phyloP scores from a whole-genome alignment of 2,113 vertebrate genomes.

The Prietella phreatophila region DNA sequence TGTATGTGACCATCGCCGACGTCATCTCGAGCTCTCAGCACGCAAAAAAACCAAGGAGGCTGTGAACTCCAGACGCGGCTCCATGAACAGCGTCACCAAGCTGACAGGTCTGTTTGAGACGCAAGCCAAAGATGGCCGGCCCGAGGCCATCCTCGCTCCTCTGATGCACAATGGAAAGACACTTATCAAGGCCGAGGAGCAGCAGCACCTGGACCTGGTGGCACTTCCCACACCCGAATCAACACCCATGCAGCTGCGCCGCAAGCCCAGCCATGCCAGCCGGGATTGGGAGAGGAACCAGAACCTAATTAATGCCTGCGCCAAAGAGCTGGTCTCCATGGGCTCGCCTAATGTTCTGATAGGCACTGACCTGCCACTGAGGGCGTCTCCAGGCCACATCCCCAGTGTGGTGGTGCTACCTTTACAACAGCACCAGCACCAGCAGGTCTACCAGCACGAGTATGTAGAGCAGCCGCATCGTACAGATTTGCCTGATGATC shows the following conservation, averaged over 20 bases:
- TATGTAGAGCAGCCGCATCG: slow-evolving; percentile 94
- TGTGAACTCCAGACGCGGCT: slow-evolving; percentile 82
- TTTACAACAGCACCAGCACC: slow-evolving; percentile 81
- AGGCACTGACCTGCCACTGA: slow-evolving; percentile 84
- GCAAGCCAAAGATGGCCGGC: slow-evolving; percentile 90
- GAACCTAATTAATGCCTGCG: slow-evolving; percentile 96
- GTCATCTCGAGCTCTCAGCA: slow-evolving; percentile 79
- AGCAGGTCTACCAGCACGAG: slow-evolving; percentile 93
- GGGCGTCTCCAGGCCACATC: slow-evolving; percentile 93
- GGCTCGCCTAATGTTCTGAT: slow-evolving; percentile 84
- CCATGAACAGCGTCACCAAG: slow-evolving; percentile 97
- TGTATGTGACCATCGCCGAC: slow-evolving; percentile 88
- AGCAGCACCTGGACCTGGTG: slow-evolving; percentile 91
- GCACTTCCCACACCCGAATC: slow-evolving; percentile 94
- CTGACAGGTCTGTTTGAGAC: slow-evolving; percentile 91
- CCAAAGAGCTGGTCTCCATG: slow-evolving; percentile 89
- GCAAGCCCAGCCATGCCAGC: slow-evolving; percentile 88
- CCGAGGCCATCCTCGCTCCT: slow-evolving; percentile 90
- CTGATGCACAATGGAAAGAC: slow-evolving; percentile 95
- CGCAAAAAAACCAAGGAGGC: slow-evolving; percentile 88
- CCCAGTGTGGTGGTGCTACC: slow-evolving; percentile 91
- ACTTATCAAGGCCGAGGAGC: slow-evolving; percentile 95
- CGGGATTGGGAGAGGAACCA: slow-evolving; percentile 96
- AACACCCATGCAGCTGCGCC: slow-evolving; percentile 94
- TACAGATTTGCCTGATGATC: slow-evolving; percentile 84